Evolutionary conservation across 2,797 vertebrate genomes (phyloP).

Genomic region (Leontocebus nigricollis): DNA sequence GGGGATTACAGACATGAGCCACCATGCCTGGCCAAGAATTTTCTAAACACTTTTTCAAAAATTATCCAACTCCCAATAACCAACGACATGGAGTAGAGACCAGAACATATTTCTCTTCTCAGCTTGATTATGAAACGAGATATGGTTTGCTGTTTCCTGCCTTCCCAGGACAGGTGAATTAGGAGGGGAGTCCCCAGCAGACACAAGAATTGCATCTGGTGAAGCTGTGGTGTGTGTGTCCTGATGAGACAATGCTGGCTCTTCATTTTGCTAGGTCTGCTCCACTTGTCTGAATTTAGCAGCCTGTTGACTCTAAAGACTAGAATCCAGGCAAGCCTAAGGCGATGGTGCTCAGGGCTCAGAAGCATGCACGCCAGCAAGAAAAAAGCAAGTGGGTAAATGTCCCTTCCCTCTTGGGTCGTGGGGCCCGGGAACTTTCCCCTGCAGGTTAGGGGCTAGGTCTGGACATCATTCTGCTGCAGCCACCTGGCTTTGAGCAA

Average conservation of each 20-base stretch:
- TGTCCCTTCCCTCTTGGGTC: accelerated
- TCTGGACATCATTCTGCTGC: background rate
- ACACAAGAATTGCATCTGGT: background rate
- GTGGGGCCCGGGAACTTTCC: accelerated
- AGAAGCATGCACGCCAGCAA: accelerated
- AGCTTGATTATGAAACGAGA: background rate
- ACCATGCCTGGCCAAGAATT: background rate
- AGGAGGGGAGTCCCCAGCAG: background rate
- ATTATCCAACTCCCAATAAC: background rate
- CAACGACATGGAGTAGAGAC: background rate
- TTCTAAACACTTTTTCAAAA: background rate
- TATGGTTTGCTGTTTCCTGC: accelerated
- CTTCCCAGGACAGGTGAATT: background rate
- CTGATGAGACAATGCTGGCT: background rate
- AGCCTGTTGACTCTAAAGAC: background rate
- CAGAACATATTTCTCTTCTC: background rate
- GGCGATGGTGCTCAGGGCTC: background rate
- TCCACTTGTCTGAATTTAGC: background rate
- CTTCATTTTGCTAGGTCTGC: background rate
- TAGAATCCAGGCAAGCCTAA: background rate
- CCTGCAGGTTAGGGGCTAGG: accelerated
- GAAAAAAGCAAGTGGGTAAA: background rate
- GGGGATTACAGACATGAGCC: too few relatives aligned
- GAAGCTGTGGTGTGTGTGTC: background rate
- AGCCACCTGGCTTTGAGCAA: background rate